Conservation (phyloP, 2,888 invertebrate species). For the Lissonota sp. region DNA sequence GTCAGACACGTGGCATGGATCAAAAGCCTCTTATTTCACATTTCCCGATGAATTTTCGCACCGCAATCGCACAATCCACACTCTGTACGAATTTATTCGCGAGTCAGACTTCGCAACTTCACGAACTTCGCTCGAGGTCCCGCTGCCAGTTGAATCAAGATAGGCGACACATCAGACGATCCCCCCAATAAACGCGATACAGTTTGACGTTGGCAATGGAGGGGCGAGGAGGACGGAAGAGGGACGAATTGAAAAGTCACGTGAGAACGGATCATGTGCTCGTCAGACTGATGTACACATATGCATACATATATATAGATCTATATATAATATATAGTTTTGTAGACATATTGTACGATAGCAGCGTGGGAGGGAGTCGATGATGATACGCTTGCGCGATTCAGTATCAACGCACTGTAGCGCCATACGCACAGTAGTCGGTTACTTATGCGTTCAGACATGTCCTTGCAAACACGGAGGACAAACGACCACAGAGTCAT, state of each 20-base stretch:
- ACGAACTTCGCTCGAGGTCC: constrained; percentile 51
- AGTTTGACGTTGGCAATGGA: not conserved
- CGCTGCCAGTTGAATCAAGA: constrained; percentile 35
- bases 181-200: not conserved
- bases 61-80: not conserved
- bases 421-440: constrained; percentile 61
- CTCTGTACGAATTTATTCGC: constrained; percentile 24
- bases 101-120: constrained; percentile 28
- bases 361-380: constrained; percentile 16
- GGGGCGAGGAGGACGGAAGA: not conserved
- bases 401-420: constrained; percentile 34
- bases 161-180: constrained; percentile 32
- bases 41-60: not conserved
- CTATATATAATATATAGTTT: not conserved
- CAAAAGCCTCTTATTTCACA: no score
- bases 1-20: not conserved
- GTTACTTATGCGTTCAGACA: constrained; percentile 44
- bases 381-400: constrained; percentile 55
- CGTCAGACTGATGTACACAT: constrained; percentile 31
- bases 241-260: constrained; percentile 50
- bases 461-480: not conserved
- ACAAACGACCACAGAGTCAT: constrained; percentile 6
- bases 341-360: constrained; percentile 6
- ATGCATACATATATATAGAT: not conserved
- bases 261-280: constrained; percentile 54